Percentiles rank a stretch among this genome's conserved stretches.
These are phyloP conservation scores for Lagorchestes hirsutus DNA, from an alignment of 2,797 vertebrate species.

Conservation along the genomic window DNA sequence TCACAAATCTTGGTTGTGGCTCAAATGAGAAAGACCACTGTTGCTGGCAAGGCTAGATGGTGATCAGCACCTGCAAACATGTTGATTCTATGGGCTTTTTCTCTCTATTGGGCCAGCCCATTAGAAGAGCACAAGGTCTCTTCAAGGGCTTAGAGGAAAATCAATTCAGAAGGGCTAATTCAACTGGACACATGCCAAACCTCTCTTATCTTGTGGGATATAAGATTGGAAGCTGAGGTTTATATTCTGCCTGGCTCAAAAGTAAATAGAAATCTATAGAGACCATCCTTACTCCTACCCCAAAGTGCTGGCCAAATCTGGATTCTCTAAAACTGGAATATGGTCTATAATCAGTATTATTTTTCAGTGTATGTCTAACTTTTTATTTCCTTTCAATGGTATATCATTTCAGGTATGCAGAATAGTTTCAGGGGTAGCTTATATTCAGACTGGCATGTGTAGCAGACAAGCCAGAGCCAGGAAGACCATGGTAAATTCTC, in stretches of 20 bases:
- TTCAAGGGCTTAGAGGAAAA: neutral
- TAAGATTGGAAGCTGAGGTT: neutral
- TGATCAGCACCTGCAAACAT: neutral
- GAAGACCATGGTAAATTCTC: neutral
- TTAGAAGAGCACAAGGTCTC: neutral
- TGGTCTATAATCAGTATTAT: neutral
- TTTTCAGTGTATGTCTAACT: neutral
- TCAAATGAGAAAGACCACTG: neutral
- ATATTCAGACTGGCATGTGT: neutral
- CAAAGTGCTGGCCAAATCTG: neutral
- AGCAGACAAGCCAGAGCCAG: neutral
- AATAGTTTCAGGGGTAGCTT: neutral
- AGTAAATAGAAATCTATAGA: neutral
- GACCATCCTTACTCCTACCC: neutral
- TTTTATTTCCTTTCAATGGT: neutral
- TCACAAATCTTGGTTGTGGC: neutral
- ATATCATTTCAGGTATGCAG: neutral
- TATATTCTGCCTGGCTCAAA: neutral
- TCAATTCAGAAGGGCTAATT: neutral
- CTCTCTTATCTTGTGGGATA: neutral
- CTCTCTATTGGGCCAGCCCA: neutral
- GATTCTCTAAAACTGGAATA: neutral
- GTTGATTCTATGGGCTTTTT: neutral
- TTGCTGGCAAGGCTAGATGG: neutral
- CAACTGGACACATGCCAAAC: neutral